Percentiles rank a stretch among this genome's conserved stretches.
Conservation (phyloP, 2,888 invertebrate genomes). For the Galerucella calmariensis region DNA sequence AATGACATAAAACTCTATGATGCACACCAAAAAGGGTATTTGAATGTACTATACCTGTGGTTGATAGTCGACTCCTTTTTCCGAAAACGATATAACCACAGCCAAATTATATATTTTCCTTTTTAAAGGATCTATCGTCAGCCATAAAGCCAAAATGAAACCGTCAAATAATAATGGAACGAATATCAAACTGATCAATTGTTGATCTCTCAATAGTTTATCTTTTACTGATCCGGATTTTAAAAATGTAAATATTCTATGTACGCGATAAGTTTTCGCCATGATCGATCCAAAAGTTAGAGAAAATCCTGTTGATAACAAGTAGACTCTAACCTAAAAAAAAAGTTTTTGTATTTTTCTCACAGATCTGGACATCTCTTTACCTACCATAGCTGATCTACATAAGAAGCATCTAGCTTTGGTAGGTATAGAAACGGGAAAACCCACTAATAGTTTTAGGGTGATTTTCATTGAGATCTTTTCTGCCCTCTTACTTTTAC, state of each 20-base stretch:
- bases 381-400: too few species aligned
- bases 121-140: constrained; percentile 87
- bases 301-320: constrained; percentile 90
- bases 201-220: constrained; percentile 90
- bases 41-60: constrained; percentile 74
- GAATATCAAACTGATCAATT: constrained; percentile 85
- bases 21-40: too few species aligned
- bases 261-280: constrained; percentile 92
- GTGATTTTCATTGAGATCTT: too few species aligned
- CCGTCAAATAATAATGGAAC: constrained; percentile 85
- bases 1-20: too few species aligned
- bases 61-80: constrained; percentile 86
- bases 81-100: constrained; percentile 78
- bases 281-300: constrained; percentile 95
- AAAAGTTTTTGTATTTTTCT: background rate
- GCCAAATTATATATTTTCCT: constrained; percentile 85
- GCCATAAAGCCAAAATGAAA: constrained; percentile 86
- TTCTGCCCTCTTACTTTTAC: too few species aligned
- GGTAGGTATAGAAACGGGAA: too few species aligned
- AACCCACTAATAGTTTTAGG: too few species aligned
- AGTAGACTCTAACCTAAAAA: constrained; percentile 84
- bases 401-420: too few species aligned
- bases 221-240: constrained; percentile 87
- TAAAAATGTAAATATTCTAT: constrained; percentile 88
- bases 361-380: background rate